These are phyloP conservation scores for Shinisaurus crocodilurus DNA, from an alignment of 2,113 vertebrate species.

Conservation along the genomic window DNA sequence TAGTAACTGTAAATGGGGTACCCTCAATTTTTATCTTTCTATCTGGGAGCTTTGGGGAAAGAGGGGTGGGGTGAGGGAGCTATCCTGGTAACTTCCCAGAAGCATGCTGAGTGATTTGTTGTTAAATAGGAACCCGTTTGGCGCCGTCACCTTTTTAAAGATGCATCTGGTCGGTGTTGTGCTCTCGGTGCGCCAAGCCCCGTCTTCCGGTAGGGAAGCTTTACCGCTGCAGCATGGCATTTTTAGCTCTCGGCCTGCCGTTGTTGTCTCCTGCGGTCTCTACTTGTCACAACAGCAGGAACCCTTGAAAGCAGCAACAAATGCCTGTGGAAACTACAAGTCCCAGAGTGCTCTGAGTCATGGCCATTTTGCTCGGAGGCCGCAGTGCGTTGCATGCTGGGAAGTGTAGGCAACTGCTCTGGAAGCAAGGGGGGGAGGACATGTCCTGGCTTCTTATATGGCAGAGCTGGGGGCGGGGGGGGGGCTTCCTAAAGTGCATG, in stretches of 20 bases:
- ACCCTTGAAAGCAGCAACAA: background rate
- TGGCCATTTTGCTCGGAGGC: background rate
- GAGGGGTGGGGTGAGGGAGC: background rate
- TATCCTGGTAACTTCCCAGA: background rate
- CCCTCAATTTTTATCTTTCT: background rate
- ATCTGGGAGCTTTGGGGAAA: background rate
- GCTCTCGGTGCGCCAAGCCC: background rate
- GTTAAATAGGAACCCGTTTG: background rate
- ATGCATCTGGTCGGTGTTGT: too few relatives aligned
- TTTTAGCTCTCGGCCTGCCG: background rate
- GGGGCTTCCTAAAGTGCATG: background rate
- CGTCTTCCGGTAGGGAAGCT: background rate
- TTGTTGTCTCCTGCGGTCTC: background rate
- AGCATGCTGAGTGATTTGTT: background rate
- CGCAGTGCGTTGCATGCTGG: background rate
- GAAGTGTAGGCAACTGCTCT: background rate
- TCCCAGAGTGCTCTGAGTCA: background rate
- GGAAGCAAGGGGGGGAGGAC: background rate
- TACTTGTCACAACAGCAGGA: background rate
- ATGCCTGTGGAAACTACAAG: background rate
- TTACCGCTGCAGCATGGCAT: fast-evolving
- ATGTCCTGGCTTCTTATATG: background rate
- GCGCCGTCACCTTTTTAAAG: background rate
- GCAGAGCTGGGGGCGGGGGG: too few relatives aligned
- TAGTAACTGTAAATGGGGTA: background rate